Conservation (phyloP, 2,113 vertebrate species). For the Myanophis thanlyinensis region DNA sequence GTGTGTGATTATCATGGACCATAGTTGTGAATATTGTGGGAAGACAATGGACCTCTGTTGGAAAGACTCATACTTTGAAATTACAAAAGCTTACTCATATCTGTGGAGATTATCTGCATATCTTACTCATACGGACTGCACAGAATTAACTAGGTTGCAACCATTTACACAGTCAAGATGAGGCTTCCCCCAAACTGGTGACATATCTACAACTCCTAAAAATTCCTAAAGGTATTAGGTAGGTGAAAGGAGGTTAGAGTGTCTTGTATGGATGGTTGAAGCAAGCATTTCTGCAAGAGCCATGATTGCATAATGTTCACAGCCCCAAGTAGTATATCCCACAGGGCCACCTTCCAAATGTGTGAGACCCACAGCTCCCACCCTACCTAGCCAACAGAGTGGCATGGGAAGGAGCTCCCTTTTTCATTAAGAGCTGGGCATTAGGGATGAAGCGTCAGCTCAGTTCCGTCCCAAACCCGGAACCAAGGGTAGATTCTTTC, state of each 20-base stretch:
- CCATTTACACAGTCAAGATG: background rate
- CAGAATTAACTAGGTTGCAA: background rate
- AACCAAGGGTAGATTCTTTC: slow-evolving; percentile 69
- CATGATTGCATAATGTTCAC: background rate
- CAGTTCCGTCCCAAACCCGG: slow-evolving; percentile 58
- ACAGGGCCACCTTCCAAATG: background rate
- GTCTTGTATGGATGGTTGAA: background rate
- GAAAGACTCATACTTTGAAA: background rate
- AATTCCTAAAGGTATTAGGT: background rate
- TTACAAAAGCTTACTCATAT: background rate
- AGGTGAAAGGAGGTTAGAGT: background rate
- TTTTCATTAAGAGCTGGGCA: background rate
- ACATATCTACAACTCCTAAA: background rate
- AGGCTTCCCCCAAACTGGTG: background rate
- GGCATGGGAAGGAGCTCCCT: background rate
- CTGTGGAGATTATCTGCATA: background rate
- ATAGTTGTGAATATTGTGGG: background rate
- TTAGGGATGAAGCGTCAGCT: slow-evolving; percentile 47
- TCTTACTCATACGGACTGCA: background rate
- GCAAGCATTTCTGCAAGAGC: background rate
- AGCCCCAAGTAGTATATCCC: background rate
- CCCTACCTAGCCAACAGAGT: background rate
- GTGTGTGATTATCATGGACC: background rate
- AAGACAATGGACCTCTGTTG: background rate
- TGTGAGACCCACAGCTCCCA: background rate